Base-by-base conservation (phyloP, 2,113 vertebrate species). In the Scopus umbretta region DNA sequence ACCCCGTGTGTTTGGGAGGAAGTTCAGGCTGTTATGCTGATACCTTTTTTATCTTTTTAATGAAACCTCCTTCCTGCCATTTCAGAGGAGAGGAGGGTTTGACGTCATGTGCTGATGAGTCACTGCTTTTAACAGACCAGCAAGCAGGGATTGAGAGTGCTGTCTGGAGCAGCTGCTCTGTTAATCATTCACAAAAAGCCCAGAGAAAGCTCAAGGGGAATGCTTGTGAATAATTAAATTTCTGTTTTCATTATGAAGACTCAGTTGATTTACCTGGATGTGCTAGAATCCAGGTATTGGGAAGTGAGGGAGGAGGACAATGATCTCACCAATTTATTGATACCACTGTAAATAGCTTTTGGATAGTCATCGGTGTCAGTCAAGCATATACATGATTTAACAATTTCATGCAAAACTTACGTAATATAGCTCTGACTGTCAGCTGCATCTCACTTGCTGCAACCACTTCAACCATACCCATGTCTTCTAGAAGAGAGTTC, bases 121-220 rank as follows among this genome's bases (percentile, higher is more conserved):
- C 98, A 98, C 94, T 93, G 84, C 91, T 97, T 91, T 96, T 97
- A 96, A 80, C 89, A 68, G 97, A 96, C 91, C 93, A 94, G 97
- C 95, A 42, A 90, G 92, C 89, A 86, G 92, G 86, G 96, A 97
- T 94, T 80, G 92, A 91, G 94, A 92, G 94, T 90, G 93, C 93
- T 96, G 96, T 97, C 96, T 97, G 97, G 75, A 95, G 95, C 86
- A 94, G 94, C 92, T 94, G 82, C 91, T 97, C 96, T 94, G 97
- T 98, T 98, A 97, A 97, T 98, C 98, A 98, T 98, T 98, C 97
- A 98, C 92, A 94, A 94, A 98, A 97, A 92, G 87, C 89, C 66
- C 88, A 74, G 86, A 95, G 91, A 97, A 97, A 88, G 96, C 97
- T 97, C 95, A 92, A 95, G 94, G 97, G 97, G 97, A 97, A 97